These are phyloP conservation scores for Diorhabda sublineata DNA, from an alignment of 1,140 invertebrate genomes.

Conservation along the genomic window DNA sequence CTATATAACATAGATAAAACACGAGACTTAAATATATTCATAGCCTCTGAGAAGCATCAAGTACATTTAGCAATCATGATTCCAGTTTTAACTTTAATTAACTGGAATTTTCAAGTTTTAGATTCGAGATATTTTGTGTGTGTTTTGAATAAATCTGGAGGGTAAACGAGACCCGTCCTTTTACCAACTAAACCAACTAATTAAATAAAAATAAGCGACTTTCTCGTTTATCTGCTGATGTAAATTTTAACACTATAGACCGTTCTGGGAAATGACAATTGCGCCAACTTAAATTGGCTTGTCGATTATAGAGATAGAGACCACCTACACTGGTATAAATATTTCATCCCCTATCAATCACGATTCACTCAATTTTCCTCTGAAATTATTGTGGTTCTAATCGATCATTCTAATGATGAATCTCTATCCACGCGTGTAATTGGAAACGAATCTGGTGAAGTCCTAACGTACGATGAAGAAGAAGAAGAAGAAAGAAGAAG, in stretches of 20 bases:
- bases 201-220: neutral
- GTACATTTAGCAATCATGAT: neutral
- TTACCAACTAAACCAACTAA: neutral
- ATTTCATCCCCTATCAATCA: no score
- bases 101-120: neutral
- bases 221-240: neutral
- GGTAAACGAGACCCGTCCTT: neutral
- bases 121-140: conserved; percentile 2
- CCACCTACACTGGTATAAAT: neutral
- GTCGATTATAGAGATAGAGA: neutral
- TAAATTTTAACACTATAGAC: neutral
- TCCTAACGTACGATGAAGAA: no score
- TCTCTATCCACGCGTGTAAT: no score
- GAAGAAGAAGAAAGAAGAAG: no score
- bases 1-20: neutral
- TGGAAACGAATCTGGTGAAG: no score
- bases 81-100: neutral
- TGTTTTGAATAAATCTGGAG: conserved; percentile 2
- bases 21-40: neutral
- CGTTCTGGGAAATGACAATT: neutral
- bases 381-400: no score
- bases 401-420: no score
- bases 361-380: no score
- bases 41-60: neutral
- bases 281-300: neutral